Evolutionary conservation across 2,113 vertebrate genomes (phyloP).

Genomic region (Gallinago undulata): DNA sequence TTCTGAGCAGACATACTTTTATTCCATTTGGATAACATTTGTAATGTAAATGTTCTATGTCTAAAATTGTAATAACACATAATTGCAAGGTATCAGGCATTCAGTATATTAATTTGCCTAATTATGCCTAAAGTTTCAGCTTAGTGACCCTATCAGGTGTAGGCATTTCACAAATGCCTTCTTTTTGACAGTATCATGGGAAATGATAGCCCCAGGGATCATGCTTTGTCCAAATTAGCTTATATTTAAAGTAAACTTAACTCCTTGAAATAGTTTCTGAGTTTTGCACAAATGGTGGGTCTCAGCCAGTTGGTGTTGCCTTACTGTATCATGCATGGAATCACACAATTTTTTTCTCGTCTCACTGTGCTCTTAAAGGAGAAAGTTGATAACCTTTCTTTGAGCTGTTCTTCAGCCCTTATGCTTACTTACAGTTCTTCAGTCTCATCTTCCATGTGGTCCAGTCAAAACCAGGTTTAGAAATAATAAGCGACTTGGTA

Average conservation of each 20-base stretch:
- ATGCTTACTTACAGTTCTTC: background rate
- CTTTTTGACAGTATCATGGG: background rate
- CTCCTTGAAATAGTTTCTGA: background rate
- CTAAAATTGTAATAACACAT: background rate
- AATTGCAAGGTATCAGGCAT: background rate
- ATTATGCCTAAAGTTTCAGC: background rate
- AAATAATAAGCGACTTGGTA: background rate
- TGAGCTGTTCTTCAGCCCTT: background rate
- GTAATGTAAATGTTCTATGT: background rate
- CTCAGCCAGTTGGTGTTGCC: background rate
- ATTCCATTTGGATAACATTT: background rate
- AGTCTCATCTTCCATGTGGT: background rate
- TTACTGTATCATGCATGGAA: fast-evolving
- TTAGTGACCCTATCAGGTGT: background rate
- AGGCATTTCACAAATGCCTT: background rate
- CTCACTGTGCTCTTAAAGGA: background rate
- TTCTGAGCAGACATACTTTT: background rate
- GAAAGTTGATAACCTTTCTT: background rate
- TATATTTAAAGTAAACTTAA: background rate
- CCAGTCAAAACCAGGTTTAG: background rate
- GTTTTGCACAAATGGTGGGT: background rate
- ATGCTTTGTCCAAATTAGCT: background rate
- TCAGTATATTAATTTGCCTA: background rate
- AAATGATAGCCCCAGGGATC: background rate
- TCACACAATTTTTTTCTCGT: background rate